These are phyloP conservation scores for Laupala kohalensis DNA, from an alignment of 1,140 invertebrate genomes.

Conservation along the genomic window DNA sequence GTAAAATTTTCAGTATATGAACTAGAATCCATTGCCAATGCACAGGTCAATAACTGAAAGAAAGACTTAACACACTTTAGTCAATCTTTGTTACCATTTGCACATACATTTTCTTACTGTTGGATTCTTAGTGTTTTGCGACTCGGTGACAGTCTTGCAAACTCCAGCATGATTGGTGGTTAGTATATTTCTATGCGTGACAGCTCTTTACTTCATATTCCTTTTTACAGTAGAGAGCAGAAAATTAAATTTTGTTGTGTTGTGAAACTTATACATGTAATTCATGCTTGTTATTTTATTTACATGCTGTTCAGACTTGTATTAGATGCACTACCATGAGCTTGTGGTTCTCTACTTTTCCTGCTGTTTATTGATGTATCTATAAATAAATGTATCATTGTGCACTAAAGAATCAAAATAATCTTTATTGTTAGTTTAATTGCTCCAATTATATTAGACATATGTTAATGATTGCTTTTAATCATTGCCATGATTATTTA, in stretches of 20 bases:
- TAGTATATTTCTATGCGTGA: background rate
- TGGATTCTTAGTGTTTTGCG: background rate
- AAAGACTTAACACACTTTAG: no score
- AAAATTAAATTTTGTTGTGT: background rate
- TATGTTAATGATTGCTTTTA: background rate
- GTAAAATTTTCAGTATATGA: no score
- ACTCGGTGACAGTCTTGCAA: background rate
- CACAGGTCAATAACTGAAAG: background rate
- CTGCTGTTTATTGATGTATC: no score
- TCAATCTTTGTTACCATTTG: no score
- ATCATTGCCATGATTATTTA: background rate
- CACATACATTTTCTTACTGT: background rate
- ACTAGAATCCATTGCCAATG: background rate
- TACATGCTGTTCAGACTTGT: background rate
- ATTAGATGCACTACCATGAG: background rate
- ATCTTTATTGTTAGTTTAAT: background rate
- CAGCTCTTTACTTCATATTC: background rate
- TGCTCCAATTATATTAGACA: background rate
- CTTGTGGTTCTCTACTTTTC: background rate
- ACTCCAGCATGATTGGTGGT: background rate
- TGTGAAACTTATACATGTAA: background rate
- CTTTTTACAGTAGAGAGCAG: background rate
- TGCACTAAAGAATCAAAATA: no score
- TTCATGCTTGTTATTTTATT: background rate
- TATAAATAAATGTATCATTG: no score